Base-by-base conservation (phyloP, 2,888 invertebrate species). In the Drosophila merina region DNA sequence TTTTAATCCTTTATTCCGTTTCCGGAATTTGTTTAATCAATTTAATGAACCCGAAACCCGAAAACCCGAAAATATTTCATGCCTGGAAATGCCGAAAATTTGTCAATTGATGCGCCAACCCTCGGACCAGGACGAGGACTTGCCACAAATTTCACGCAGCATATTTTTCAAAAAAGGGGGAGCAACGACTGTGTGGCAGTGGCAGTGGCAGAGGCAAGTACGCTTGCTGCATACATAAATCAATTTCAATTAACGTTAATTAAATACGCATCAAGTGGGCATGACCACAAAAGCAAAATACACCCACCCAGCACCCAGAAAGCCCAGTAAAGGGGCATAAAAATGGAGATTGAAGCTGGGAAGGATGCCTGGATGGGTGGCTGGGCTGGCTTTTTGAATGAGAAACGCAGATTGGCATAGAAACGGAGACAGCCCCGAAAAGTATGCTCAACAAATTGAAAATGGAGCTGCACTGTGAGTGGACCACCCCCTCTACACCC, bases 241-340 rank as follows among this genome's bases (percentile, higher is more conserved):
- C 90, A 89, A 89, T 86, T 89, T 84, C 89, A 90, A 90, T 89
- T 89, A 90, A 85, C 89, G 80, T 89, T 90, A 89, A 90, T 90
- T 89, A 90, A 89, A 90, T 90, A 86, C 77, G 76, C 83, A 90
- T 90, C 78, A 88, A 88, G 78, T 88, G 81, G 89, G 80, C 89
- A 81, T 89, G 80, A 89, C 87, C 89, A 86, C 88, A 86, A 73
- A 72, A 64, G 74, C 71, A 72, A 73, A 72, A 77, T 51, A 44
- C 72, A 44, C 72, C 38, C 52, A 31, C 42, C 51, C 59, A 60
- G 40, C 12, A 44, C 31, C 47, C 31, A 54, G 33, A 40, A 44
- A 20, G 14, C 14, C 50, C 31, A 36, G 40, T 14, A 25, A 44
- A 25, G 44, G 20, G 7, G 38, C 31, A 58, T 42, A 48, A 50